phyloP scores from a whole-genome alignment of 2,888 invertebrate species.

The Dasypogon diadema region DNA sequence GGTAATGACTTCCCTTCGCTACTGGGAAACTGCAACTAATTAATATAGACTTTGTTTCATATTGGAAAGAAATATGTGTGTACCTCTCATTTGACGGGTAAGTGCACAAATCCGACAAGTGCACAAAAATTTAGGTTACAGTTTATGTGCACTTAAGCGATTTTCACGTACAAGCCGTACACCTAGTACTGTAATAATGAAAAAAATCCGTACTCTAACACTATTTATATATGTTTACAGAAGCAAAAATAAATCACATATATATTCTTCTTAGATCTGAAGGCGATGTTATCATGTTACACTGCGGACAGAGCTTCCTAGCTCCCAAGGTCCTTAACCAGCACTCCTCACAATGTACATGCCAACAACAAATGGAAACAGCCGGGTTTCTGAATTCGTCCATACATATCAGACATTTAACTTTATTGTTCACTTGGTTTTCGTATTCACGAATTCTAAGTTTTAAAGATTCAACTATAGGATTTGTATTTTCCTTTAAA shows the following conservation, averaged over 20 bases:
- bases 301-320: slow-evolving; percentile 94
- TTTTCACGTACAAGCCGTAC: no score
- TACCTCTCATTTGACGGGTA: no score
- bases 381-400: slow-evolving; percentile 87
- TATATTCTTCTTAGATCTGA: slow-evolving; percentile 89
- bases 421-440: slow-evolving; percentile 73
- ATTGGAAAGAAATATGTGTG: no score
- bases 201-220: not conserved
- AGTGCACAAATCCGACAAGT: no score
- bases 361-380: slow-evolving; percentile 96
- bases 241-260: slow-evolving; percentile 73
- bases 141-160: no score
- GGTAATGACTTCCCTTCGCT: no score
- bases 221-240: not conserved
- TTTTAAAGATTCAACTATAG: slow-evolving; percentile 79
- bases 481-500: not conserved
- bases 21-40: no score
- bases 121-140: no score
- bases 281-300: slow-evolving; percentile 92
- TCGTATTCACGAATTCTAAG: slow-evolving; percentile 82
- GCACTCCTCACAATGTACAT: slow-evolving; percentile 91
- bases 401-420: slow-evolving; percentile 91
- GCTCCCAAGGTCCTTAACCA: slow-evolving; percentile 82
- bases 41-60: no score
- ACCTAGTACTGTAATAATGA: no score